Conservation (phyloP, 1,140 invertebrate genomes). For the Bathynomus jamesi region DNA sequence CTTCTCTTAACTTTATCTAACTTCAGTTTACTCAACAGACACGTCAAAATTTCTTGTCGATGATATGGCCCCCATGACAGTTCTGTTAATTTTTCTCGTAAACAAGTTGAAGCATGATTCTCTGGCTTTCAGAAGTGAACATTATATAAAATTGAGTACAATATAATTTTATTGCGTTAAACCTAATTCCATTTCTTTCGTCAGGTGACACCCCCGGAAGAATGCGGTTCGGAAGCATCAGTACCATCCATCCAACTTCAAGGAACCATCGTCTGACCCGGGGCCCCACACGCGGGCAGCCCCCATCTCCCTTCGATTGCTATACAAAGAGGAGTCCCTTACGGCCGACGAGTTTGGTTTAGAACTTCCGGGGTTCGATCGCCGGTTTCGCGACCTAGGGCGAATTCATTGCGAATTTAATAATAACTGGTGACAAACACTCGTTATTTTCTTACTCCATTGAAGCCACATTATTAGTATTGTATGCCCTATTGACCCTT, state of each 20-base stretch:
- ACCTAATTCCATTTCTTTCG: no score
- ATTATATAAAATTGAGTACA: no score
- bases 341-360: constrained; percentile 6
- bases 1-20: no score
- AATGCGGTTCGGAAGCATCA: constrained; percentile 35
- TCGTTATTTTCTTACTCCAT: not conserved
- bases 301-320: constrained; percentile 9
- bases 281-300: constrained; percentile 16
- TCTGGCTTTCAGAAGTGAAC: no score
- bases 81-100: no score
- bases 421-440: not conserved
- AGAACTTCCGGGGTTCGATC: constrained; percentile 18
- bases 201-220: constrained; percentile 35
- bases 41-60: no score
- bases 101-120: no score
- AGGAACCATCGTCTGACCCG: constrained; percentile 36
- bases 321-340: constrained; percentile 19
- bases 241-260: constrained; percentile 36
- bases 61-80: no score
- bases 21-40: no score
- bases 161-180: no score
- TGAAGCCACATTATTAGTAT: not conserved
- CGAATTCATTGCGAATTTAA: not conserved
- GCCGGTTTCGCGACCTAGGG: constrained; percentile 14
- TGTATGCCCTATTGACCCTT: no score